phyloP scores from a whole-genome alignment of 2,113 vertebrate species.

The Loxodonta africana region DNA sequence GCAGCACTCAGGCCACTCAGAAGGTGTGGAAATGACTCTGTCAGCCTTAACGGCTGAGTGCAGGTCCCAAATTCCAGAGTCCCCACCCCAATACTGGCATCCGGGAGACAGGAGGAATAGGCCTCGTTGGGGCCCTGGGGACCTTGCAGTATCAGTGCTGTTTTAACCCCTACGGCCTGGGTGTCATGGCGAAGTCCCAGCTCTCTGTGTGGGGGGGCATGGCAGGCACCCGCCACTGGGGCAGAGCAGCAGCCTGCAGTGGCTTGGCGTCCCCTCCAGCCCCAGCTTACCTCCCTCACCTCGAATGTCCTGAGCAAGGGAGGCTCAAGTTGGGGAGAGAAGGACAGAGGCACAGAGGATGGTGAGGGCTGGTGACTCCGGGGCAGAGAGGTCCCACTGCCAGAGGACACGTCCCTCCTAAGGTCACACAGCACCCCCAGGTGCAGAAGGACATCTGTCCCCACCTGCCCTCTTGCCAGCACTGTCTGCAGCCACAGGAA shows the following conservation, averaged over 20 bases:
- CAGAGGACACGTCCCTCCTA: not conserved
- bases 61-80: not conserved
- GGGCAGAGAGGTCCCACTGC: not conserved
- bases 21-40: rapidly evolving
- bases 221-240: too few species aligned
- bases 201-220: too few species aligned
- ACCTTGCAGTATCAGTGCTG: too few species aligned
- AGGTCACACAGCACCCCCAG: not conserved
- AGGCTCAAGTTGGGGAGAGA: too few species aligned
- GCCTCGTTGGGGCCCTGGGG: too few species aligned
- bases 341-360: too few species aligned
- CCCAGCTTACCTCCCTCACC: not conserved
- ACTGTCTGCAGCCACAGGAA: not conserved
- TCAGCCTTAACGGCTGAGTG: not conserved
- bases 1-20: not conserved
- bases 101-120: not conserved
- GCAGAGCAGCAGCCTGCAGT: too few species aligned
- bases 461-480: not conserved
- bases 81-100: too few species aligned
- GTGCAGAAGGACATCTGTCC: too few species aligned
- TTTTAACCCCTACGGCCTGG: too few species aligned
- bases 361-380: not conserved
- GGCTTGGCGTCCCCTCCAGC: too few species aligned
- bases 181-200: too few species aligned
- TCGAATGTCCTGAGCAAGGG: not conserved